A percentile compares a stretch with the other conserved stretches of the same genome.
Conservation (phyloP, 1,140 invertebrate genomes). For the Drosophila sucinea region DNA sequence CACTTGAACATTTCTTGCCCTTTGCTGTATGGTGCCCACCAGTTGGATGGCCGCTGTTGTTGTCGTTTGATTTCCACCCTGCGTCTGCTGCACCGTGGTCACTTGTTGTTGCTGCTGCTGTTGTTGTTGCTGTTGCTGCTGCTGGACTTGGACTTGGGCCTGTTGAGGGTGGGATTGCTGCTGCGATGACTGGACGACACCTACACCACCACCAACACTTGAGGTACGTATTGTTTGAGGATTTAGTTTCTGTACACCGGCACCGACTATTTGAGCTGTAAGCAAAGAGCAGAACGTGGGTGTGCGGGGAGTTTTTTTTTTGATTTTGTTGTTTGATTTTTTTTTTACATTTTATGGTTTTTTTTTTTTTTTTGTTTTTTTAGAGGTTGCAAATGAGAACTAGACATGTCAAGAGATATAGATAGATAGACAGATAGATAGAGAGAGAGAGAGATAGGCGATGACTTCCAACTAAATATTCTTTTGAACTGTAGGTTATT, state of each 20-base stretch:
- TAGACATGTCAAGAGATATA: constrained; percentile 22
- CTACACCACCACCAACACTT: constrained; percentile 73
- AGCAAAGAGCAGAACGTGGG: constrained; percentile 77
- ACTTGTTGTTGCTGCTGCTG: constrained; percentile 37
- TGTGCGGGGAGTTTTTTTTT: constrained; percentile 79
- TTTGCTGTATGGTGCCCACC: constrained; percentile 85
- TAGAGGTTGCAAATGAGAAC: constrained; percentile 65
- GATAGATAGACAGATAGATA: neutral
- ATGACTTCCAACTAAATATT: constrained; percentile 14
- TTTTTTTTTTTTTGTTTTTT: constrained; percentile 51
- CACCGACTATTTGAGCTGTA: constrained; percentile 87
- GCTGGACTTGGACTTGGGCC: constrained; percentile 28
- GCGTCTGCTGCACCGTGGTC: constrained; percentile 56
- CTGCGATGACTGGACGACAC: constrained; percentile 46
- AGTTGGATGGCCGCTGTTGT: constrained; percentile 84
- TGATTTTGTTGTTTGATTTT: constrained; percentile 56
- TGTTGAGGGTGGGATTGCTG: constrained; percentile 35
- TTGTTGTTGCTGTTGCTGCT: constrained; percentile 24
- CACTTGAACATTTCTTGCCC: constrained; percentile 85
- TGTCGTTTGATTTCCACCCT: constrained; percentile 31
- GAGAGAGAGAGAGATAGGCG: constrained; percentile 1
- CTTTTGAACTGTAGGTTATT: constrained; percentile 18
- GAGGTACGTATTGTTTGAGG: constrained; percentile 86
- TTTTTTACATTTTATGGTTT: constrained; percentile 52
- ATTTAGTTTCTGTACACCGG: constrained; percentile 86